Base-by-base conservation (phyloP, 2,113 vertebrate genomes). In the Chaetorhynchus papuensis region DNA sequence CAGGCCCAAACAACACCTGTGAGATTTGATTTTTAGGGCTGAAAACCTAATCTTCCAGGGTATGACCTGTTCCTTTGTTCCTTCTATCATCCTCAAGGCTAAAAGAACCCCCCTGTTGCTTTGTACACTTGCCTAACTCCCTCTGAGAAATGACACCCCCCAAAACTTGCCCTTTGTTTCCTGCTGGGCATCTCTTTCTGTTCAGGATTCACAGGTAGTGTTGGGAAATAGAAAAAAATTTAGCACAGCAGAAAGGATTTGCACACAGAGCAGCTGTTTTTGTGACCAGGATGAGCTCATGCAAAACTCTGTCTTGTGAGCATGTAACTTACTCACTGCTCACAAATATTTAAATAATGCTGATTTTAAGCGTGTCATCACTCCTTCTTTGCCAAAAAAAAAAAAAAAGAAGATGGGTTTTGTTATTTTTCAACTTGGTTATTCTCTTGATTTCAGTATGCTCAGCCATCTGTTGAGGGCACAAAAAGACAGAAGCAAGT, bases 391-490 rank as follows among this genome's bases (percentile, higher is more conserved):
- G 22, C 28, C 21, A 44, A 49, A 70, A 81, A 44, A 49, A 70
- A 47, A 49, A 45, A 71, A 49, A 44, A 41, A 53, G 4, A 33
- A 75, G 37, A 64, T 42, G 27, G 6, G 8, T 20, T 23, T 80
- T 47, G 5, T 65, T 89, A 9, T 91, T 94, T 94, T 95, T 93
- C 65, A 44, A 0, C 16, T 68, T 89, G 31, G 42, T 71, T 89
- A 60, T 97, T 78, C 47, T 78, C 84, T 78, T 94, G 76, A 94
- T 92, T 95, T 89, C 85, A 89, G 44, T 89, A 60, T 0, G 0
- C n/a, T 95, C 69, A 93, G 69, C 95, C 92, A 89, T 91, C 93
- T 96, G 89, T 84, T 84, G 69, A 89, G 95, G 92, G 45, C 85
- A 88, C 53, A 72, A 72, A 85, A 85, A 83, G 82, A 69, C 92